Conservation (phyloP, 2,113 vertebrate species). For the Lycocorax pyrrhopterus region DNA sequence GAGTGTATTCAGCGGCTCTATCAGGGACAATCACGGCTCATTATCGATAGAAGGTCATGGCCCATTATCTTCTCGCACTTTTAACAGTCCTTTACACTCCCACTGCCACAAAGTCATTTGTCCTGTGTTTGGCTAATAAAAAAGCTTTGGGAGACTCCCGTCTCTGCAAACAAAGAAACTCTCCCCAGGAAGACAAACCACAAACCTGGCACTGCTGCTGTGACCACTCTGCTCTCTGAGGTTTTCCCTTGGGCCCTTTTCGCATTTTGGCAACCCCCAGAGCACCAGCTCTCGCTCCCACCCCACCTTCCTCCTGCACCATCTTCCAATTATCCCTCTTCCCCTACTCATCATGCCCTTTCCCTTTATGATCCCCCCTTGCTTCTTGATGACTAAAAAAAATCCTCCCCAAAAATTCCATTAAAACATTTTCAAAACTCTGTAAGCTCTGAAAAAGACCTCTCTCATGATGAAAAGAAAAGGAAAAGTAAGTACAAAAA, state of each 20-base stretch:
- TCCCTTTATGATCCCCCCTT: neutral
- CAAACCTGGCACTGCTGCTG: neutral
- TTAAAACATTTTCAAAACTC: neutral
- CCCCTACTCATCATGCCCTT: neutral
- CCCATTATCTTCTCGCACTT: neutral
- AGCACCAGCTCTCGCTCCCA: neutral
- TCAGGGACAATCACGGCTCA: too few species aligned
- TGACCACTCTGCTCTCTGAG: neutral
- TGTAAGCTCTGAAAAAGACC: neutral
- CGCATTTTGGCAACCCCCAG: fast-evolving
- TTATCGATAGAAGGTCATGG: neutral
- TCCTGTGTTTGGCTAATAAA: neutral
- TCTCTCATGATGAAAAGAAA: neutral
- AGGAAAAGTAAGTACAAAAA: neutral
- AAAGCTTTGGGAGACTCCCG: neutral
- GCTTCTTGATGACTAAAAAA: neutral
- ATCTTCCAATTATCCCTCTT: neutral
- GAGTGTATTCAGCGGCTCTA: neutral
- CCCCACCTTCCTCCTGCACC: neutral
- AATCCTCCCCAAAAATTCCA: neutral
- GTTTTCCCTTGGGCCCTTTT: neutral
- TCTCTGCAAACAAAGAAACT: neutral
- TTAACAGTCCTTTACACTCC: neutral
- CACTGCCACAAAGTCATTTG: neutral
- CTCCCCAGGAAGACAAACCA: neutral